These are phyloP conservation scores for Phataginus tricuspis DNA, from an alignment of 2,797 vertebrate genomes.

Conservation along the genomic window DNA sequence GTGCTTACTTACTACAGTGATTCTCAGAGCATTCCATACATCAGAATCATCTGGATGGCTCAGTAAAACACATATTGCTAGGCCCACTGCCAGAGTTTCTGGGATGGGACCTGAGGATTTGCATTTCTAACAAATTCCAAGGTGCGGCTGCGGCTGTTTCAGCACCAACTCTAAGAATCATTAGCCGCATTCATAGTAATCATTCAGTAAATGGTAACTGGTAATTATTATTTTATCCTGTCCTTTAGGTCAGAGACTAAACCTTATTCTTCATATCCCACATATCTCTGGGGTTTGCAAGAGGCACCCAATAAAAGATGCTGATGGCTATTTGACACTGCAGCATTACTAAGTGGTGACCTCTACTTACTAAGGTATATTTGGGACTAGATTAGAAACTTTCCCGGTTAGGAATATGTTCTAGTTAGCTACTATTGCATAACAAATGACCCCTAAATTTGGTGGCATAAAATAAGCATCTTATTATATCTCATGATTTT, in stretches of 20 bases:
- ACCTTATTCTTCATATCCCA: neutral
- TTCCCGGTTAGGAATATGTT: neutral
- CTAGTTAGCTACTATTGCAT: neutral
- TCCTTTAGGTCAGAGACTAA: neutral
- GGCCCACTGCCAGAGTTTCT: neutral
- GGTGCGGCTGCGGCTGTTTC: neutral
- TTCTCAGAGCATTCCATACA: rapidly evolving
- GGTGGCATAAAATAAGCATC: neutral
- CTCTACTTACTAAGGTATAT: neutral
- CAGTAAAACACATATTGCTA: neutral
- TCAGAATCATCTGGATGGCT: neutral
- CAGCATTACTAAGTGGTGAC: neutral
- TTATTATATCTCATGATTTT: neutral
- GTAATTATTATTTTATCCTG: constrained; percentile 3
- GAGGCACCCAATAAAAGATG: neutral
- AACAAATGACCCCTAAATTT: neutral
- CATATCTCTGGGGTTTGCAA: neutral
- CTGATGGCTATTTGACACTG: neutral
- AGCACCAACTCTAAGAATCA: neutral
- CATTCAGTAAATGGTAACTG: neutral
- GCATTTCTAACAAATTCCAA: neutral
- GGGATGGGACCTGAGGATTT: neutral
- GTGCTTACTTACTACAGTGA: too few relatives aligned
- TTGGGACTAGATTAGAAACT: neutral
- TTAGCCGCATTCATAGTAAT: neutral